These are phyloP conservation scores for Pluvianellus socialis DNA, from an alignment of 2,113 vertebrate species.

Conservation along the genomic window DNA sequence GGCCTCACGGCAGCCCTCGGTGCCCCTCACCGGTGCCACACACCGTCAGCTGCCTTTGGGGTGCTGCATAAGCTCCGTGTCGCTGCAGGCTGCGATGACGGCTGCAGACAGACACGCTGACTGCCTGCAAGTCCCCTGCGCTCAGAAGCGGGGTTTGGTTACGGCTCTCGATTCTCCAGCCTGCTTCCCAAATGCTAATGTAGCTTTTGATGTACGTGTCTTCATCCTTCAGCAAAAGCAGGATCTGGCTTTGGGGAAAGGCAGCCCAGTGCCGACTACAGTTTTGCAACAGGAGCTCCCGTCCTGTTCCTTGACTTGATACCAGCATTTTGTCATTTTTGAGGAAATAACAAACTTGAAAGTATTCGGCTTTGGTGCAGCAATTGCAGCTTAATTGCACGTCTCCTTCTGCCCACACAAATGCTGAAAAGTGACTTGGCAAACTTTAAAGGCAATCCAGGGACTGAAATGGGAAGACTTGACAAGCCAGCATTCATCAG, in stretches of 20 bases:
- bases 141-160: not conserved
- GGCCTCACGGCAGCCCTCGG: fast-evolving
- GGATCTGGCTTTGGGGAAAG: not conserved
- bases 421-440: conserved; percentile 72
- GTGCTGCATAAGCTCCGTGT: fast-evolving
- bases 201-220: not conserved
- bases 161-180: not conserved
- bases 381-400: conserved; percentile 68
- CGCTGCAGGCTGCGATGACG: not conserved
- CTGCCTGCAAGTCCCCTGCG: not conserved
- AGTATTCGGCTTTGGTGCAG: conserved; percentile 62
- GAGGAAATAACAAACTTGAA: conserved; percentile 66
- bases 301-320: conserved; percentile 38
- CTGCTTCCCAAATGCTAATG: not conserved
- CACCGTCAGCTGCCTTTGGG: not conserved
- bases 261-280: not conserved
- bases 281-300: conserved; percentile 24
- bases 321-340: conserved; percentile 61
- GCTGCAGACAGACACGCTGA: not conserved
- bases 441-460: conserved; percentile 68
- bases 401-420: conserved; percentile 72
- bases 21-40: not conserved
- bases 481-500: conserved; percentile 71
- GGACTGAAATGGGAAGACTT: conserved; percentile 63
- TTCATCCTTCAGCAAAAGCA: not conserved